These are phyloP conservation scores for Anthonomus grandis DNA, from an alignment of 1,140 invertebrate species.

Conservation along the genomic window DNA sequence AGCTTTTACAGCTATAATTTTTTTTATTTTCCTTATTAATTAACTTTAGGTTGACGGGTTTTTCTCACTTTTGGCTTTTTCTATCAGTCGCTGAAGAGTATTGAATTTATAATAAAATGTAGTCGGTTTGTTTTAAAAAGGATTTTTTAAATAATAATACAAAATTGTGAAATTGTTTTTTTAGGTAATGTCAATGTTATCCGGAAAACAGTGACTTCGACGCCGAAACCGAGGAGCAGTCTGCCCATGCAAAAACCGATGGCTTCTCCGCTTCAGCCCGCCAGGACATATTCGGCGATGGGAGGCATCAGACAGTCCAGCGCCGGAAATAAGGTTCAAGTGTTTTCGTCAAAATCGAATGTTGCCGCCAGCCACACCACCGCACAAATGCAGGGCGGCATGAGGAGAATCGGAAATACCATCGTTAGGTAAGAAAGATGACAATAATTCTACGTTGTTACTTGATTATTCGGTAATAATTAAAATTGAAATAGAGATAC, in stretches of 20 bases:
- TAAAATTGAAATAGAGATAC: too few species aligned
- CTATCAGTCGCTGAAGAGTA: too few species aligned
- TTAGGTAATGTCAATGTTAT: constrained; percentile 12
- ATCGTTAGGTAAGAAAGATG: constrained; percentile 29
- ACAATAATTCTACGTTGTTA: not conserved
- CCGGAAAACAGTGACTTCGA: constrained; percentile 24
- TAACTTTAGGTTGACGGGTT: too few species aligned
- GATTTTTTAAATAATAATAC: not conserved
- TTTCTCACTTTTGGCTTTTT: too few species aligned
- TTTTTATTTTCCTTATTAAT: too few species aligned
- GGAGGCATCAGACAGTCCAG: constrained; percentile 12
- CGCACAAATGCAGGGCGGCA: not conserved
- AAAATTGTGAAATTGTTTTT: not conserved
- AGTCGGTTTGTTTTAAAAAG: too few species aligned
- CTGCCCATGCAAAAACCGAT: constrained; percentile 15
- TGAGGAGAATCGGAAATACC: constrained; percentile 34
- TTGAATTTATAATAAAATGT: too few species aligned
- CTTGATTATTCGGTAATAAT: too few species aligned
- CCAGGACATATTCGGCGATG: constrained; percentile 16
- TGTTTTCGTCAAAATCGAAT: constrained; percentile 22
- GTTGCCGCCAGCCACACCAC: constrained; percentile 5
- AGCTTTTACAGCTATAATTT: too few species aligned
- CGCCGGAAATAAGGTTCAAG: constrained; percentile 21
- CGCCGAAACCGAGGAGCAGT: constrained; percentile 28
- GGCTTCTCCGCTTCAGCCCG: constrained; percentile 9